Evolutionary conservation across 2,888 invertebrate species (phyloP), one percentile per base, ranked within the genome.

Genomic region (Eubasilissa splendida): DNA sequence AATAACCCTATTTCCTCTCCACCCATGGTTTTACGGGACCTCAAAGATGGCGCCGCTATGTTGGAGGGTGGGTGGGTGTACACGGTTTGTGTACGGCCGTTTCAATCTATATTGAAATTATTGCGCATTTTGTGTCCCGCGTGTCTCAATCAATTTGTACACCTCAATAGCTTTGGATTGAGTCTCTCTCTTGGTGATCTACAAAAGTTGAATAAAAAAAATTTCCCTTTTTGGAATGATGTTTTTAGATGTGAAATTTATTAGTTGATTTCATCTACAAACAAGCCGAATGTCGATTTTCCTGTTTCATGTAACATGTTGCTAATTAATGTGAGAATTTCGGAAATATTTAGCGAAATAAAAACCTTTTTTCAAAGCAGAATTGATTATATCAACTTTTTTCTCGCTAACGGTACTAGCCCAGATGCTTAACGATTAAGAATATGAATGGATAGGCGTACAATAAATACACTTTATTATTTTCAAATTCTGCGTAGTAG

Each of bases 1-100:
- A 76, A 76, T 76, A 76, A 76, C 76, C 60, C 54, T 53, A 76
- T 76, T 76, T 76, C 63, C 63, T n/a, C 53, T 14, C 63, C 63
- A 63, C 42, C 63, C 33, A 63, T 63, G 63, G 63, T 63, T 63
- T 63, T 63, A 63, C 42, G 63, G 63, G 63, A 33, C 63, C 63
- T 63, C 63, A 33, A 33, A 63, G 63, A 63, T 63, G 63, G 31
- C 63, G 63, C 63, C 11, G 60, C 5, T 22, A 22, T 22, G 4
- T 42, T 42, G 42, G 4, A 7, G 63, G 33, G 63, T 4, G 63
- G 63, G 63, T 33, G 4, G 63, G 33, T 31, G 33, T 31, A 70
- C 68, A 70, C n/a, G 68, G 68, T 14, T 50, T 63, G 11, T 22
- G 22, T 63, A 63, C 33, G 31, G 42, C 73, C 33, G 54, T 53